Percentiles rank a stretch among this genome's conserved stretches.
Conservation (phyloP, 2,888 invertebrate species). For the Cetonia aurata region DNA sequence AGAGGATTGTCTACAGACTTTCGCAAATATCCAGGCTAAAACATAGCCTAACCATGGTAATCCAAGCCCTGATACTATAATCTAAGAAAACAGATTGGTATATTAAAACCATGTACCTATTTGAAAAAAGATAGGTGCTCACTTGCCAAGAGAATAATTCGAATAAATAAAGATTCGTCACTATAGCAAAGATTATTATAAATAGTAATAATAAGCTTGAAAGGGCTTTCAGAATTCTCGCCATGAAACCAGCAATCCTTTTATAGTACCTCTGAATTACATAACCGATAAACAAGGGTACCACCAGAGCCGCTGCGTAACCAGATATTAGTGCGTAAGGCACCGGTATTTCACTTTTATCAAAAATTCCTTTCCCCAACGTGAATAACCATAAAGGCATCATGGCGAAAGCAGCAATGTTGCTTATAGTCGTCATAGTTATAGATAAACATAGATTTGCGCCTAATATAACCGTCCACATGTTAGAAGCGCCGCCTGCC, state of each 20-base stretch:
- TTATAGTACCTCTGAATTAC: constrained; percentile 78
- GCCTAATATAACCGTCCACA: constrained; percentile 92
- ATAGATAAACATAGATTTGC: constrained; percentile 95
- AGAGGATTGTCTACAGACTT: constrained; percentile 72
- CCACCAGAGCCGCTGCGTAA: constrained; percentile 80
- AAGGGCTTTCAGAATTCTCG: constrained; percentile 86
- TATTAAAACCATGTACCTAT: too few species aligned
- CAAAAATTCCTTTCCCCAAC: constrained; percentile 77
- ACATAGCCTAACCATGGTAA: constrained; percentile 87
- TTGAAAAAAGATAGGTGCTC: constrained; percentile 57
- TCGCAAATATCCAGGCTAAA: constrained; percentile 76
- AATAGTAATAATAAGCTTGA: constrained; percentile 84
- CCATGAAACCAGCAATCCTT: constrained; percentile 76
- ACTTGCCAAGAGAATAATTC: constrained; percentile 90
- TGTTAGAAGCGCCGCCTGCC: constrained; percentile 96
- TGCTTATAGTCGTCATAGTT: constrained; percentile 91
- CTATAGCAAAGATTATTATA: constrained; percentile 87
- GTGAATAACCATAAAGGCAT: constrained; percentile 95
- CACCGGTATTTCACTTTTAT: constrained; percentile 77
- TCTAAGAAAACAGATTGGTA: constrained; percentile 68
- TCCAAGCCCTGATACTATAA: constrained; percentile 82
- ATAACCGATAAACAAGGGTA: constrained; percentile 81
- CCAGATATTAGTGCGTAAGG: constrained; percentile 83
- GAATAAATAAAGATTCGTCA: constrained; percentile 92
- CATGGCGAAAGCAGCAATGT: constrained; percentile 88